Base-by-base conservation (phyloP, 2,797 vertebrate species). In the Rhinatrema bivittatum region DNA sequence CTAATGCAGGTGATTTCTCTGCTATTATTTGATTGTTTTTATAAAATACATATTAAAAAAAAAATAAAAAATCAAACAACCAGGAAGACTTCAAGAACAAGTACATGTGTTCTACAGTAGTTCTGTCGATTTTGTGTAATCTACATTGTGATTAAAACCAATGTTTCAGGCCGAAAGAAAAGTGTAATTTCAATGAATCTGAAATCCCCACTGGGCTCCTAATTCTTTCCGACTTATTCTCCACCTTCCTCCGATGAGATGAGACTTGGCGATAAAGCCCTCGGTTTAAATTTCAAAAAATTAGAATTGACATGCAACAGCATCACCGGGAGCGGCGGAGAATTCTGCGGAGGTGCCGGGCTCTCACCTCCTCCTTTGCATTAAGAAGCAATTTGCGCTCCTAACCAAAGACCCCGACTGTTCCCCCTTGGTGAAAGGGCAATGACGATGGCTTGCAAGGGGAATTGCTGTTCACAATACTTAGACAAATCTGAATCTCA, bases 381-480 rank as follows among this genome's bases (percentile, higher is more conserved):
- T 82, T 83, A 85, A 76, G 75, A 79, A 82, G 69, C 77, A 83
- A 83, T 85, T 82, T 85, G 82, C 78, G 78, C 81, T 76, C 75
- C 72, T 70, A 73, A 72, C 79, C 78, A 76, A 74, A 64, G 57
- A n/a, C n/a, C 60, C 63, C 60, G 36, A 58, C 54, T 59, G 46
- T 71, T 78, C 75, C 77, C 73, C 70, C 72, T 79, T 69, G 70
- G 75, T 41, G 36, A 74, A 80, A 80, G 74, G 76, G 72, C 79
- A 79, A 74, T 66, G 58, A 70, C 71, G 65, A 72, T 39, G 66
- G 70, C 68, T 77, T 74, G 68, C 70, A 54, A 28, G 31, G 65
- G n/a, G 74, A 72, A 76, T 76, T 63, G 63, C 55, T 73, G 64
- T 72, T 84, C 70, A 76, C 65, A 65, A 76, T 68, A 78, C 74